Base-by-base conservation (phyloP, 2,888 invertebrate species). In the Cryptus viduatorius region DNA sequence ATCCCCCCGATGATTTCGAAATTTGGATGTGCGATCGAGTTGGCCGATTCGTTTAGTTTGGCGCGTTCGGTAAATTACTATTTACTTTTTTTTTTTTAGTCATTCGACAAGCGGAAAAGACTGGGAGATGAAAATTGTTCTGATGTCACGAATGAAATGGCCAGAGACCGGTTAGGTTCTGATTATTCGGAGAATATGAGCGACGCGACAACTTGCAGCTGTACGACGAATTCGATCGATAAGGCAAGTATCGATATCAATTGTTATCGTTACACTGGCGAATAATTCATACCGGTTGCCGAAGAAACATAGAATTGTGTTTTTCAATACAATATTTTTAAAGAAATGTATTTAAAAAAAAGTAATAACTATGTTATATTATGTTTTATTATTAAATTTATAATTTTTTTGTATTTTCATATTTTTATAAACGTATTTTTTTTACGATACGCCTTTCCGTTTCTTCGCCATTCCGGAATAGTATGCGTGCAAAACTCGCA, bases 101-200 rank as follows among this genome's bases (percentile, higher is more conserved):
- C 3, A 24, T 24, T 24, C 24, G 24, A 24, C 24, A 24, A 44
- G 44, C 31, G 4, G 64, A 42, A 8, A 37, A 37, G 37, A 7
- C 8, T 16, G 24, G 31, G 24, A 67, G 24, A 44, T 48, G 78
- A 65, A 46, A 12, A 53, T 72, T 48, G 48, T 14, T 48, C 87
- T 85, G 86, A 92, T 92, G 92, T 89, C 89, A 88, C 87, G 86
- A 84, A 83, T 86, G 87, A 88, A 85, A 93, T 93, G 93, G 89
- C 92, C 87, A 90, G 91, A 82, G 91, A 93, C 90, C 91, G 91
- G 85, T 86, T 90, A 85, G 90, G 89, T 87, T 92, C 92, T 80
- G 92, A 93, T 80, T 93, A 91, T 85, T 91, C 90, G 84, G 93
- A 91, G 87, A 93, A 91, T 84, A 90, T 92, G 90, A 93, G 92